These are phyloP conservation scores for Rhyacophila evoluta DNA, from an alignment of 2,888 invertebrate species.

Conservation along the genomic window DNA sequence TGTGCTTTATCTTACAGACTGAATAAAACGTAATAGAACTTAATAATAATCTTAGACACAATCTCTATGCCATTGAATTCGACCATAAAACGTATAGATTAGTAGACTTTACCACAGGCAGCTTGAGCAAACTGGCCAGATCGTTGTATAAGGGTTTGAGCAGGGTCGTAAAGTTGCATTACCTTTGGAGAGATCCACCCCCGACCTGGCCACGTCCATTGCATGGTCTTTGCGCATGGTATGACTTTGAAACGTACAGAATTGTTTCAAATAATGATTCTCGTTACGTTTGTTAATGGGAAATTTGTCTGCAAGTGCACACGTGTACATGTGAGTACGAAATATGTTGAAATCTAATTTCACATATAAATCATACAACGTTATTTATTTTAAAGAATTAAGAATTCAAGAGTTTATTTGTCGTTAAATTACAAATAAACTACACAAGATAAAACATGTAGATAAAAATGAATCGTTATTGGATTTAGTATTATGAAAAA, in stretches of 20 bases:
- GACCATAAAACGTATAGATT: neutral
- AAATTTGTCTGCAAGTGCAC: neutral
- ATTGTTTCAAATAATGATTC: neutral
- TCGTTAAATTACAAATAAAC: no score
- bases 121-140: conserved; percentile 1
- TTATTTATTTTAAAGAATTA: no score
- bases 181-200: neutral
- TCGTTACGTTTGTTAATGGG: neutral
- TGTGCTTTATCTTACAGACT: no score
- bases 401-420: no score
- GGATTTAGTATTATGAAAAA: no score
- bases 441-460: no score
- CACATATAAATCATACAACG: no score
- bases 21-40: neutral
- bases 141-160: neutral
- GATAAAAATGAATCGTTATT: no score
- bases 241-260: neutral
- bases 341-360: no score
- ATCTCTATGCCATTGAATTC: neutral
- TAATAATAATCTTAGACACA: neutral
- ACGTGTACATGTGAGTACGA: no score
- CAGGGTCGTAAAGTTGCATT: conserved; percentile 36
- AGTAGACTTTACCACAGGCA: conserved; percentile 1
- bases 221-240: neutral
- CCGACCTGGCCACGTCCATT: neutral